Base-by-base conservation (phyloP, 1,140 invertebrate genomes). In the Ectropis grisescens region DNA sequence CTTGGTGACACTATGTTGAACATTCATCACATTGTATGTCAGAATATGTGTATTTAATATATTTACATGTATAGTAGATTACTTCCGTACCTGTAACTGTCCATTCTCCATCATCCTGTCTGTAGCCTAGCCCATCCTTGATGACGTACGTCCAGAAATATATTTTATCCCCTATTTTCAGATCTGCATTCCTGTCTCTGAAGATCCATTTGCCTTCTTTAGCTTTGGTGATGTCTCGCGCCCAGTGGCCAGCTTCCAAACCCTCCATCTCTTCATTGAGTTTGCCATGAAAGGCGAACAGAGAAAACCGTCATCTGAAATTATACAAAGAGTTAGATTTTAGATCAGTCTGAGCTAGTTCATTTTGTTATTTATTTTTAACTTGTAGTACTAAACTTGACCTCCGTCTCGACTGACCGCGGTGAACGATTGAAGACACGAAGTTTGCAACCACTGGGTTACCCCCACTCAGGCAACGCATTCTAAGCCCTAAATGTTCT, bases 71-170 rank as follows among this genome's bases (percentile, higher is more conserved):
- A 19, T 19, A 8, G 8, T 19, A 19, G 16, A 19, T 19, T 4
- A 4, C 16, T 19, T 5, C 4, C 19, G 19, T 39, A 83, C 74
- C 75, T 38, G 62, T 78, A 0, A 89, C 86, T 1, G 75, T 82
- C 62, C 72, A 88, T 22, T 60, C 65, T 27, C 86, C 85, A 56
- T 88, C 82, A 42, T 89, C 87, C 48, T 86, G 85, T n/a, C 82
- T 60, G 58, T 89, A 88, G 1, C 87, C 87, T 31, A 88, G 51
- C 1, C 87, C 86, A 19, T 90, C 87, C 37, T 88, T 89, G 40
- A 90, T 86, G 2, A 91, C 89, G 42, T 91, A 91, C 1, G 90
- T 83, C 90, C 91, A 92, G 54, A 89, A 91, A 57, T 92, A 90
- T 25, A 93, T 71, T 6, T 79, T 85, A 47, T 93, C 90, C 88